Evolutionary conservation across 2,113 vertebrate genomes (phyloP).

Genomic region (Plestiodon gilberti): DNA sequence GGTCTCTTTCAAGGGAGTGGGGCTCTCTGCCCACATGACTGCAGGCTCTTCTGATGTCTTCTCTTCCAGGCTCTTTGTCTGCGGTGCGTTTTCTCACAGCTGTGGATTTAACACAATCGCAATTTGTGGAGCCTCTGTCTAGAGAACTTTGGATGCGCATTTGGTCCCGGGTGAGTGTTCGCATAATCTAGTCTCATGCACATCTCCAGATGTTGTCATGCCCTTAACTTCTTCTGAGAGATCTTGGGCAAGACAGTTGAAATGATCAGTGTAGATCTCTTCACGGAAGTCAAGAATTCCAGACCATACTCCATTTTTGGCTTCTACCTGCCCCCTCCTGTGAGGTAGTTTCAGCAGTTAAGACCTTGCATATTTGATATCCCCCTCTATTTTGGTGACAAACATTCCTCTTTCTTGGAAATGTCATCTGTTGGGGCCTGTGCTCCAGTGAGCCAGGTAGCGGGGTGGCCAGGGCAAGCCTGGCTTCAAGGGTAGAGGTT

Average conservation of each 20-base stretch:
- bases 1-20: neutral
- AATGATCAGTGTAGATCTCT: neutral
- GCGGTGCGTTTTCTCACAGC: slow-evolving; percentile 87
- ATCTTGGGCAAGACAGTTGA: neutral
- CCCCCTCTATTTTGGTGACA: neutral
- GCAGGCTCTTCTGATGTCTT: neutral
- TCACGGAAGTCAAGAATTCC: neutral
- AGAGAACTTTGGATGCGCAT: slow-evolving; percentile 86
- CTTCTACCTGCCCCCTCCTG: neutral
- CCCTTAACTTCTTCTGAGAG: neutral
- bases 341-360: neutral
- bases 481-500: no score
- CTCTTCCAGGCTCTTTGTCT: slow-evolving; percentile 74
- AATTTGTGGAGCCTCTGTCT: slow-evolving; percentile 79
- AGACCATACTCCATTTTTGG: no score
- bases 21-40: no score
- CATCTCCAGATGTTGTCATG: neutral
- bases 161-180: slow-evolving; percentile 75
- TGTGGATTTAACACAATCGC: slow-evolving; percentile 65
- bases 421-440: no score
- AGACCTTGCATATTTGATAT: neutral
- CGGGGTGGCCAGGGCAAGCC: no score
- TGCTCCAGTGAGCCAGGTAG: no score
- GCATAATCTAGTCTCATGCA: neutral
- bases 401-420: neutral